Base-by-base conservation (phyloP, 2,797 vertebrate species). In the Pipistrellus kuhlii region DNA sequence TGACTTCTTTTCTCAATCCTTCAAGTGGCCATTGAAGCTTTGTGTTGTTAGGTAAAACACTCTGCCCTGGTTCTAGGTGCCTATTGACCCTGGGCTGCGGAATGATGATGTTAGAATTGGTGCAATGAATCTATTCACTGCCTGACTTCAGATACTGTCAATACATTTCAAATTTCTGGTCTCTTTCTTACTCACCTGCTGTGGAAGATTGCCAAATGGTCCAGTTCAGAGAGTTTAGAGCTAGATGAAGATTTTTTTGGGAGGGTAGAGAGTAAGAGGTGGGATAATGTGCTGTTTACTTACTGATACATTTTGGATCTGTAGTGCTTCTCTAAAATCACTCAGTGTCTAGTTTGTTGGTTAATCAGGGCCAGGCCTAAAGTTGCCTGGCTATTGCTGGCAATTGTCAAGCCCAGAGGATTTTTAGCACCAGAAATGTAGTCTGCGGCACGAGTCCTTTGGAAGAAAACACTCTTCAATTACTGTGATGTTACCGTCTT, bases 1-100 rank as follows among this genome's bases (percentile, higher is more conserved):
- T 91, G 62, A 72, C 14, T 62, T 76, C 15, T 75, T 83, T 87
- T 66, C 30, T 75, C 80, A 73, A 23, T 87, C 51, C 44, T 91
- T 95, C 41, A 21, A 48, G 20, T 75, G n/a, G 13, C n/a, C 51
- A 32, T 25, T 77, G 55, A 46, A 85, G 35, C 18, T 85, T 85
- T 51, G 15, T 30, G 59, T 21, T 71, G 0, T 77, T 30, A 14
- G 20, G 13, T 77, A 32, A 68, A 32, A 51, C 15, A 17, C 1
- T 80, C 44, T 88, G 17, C 18, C 30, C 25, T 85, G 38, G 27
- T 94, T 94, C 81, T 32, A 1, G 25, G 62, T 57, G 12, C 23
- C 5, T 27, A 64, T 12, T 83, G 51, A 80, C 27, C 85, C 69
- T 53, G 27, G 66, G 55, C 32, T 68, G 10, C 2, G 46, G 83